Evolutionary conservation across 2,888 invertebrate genomes (phyloP).

Genomic region (Ophraella communa): DNA sequence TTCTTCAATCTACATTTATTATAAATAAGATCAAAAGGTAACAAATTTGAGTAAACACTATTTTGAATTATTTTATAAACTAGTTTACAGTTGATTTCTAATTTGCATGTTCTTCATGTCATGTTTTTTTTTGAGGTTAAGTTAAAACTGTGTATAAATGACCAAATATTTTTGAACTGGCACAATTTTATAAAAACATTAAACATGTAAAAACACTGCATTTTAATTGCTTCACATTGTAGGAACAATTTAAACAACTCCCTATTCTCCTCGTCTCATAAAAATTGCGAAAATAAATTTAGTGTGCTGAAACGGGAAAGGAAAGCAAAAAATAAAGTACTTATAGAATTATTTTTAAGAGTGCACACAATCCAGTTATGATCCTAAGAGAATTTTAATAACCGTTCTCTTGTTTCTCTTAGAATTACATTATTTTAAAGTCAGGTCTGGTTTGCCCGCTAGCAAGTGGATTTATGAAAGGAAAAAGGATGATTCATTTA

Average conservation of each 20-base stretch:
- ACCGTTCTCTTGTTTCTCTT: slow-evolving; percentile 9
- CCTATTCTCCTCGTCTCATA: neutral
- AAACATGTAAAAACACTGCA: neutral
- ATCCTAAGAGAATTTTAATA: slow-evolving; percentile 19
- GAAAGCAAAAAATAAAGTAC: neutral
- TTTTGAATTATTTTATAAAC: too few species aligned
- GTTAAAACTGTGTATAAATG: too few species aligned
- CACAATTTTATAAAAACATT: too few species aligned
- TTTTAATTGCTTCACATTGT: neutral
- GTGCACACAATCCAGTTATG: slow-evolving; percentile 3
- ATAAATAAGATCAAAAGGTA: too few species aligned
- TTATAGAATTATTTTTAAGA: slow-evolving; percentile 1
- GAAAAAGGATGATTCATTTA: neutral
- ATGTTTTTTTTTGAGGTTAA: too few species aligned
- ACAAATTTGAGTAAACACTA: too few species aligned
- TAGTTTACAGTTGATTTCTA: too few species aligned
- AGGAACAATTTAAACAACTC: neutral
- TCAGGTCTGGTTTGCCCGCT: neutral
- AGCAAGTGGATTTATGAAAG: neutral
- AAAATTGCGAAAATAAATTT: neutral
- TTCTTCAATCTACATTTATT: too few species aligned
- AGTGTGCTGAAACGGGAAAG: neutral
- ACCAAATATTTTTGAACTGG: too few species aligned
- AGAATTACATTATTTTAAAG: slow-evolving; percentile 16
- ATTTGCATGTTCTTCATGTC: too few species aligned